Evolutionary conservation across 2,888 invertebrate species (phyloP), one percentile per base, ranked within the genome.

Genomic region (Apodemia mormo): DNA sequence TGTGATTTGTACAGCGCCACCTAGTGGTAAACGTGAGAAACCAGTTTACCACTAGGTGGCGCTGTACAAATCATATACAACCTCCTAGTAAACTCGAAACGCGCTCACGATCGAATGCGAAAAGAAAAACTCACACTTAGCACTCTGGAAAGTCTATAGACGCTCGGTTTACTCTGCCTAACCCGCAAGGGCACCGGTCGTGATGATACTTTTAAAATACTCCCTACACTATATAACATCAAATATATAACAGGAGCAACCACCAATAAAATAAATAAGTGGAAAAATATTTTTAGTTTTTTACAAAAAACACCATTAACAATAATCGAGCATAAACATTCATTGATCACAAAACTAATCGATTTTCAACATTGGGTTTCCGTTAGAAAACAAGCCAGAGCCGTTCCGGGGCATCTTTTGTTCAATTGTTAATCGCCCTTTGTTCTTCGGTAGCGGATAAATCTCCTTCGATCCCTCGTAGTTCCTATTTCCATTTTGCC

Each of bases 361-460:
- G 88, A 91, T 91, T 88, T 85, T 84, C 81, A 86, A 85, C 89
- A 90, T 88, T 85, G 87, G 85, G 86, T 87, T 88, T 88, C 90
- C 88, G 86, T 86, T 85, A 89, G 88, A 90, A 87, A 89, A 89
- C 90, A 89, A 88, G 85, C 87, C 85, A 75, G 83, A 82, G 78
- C 81, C 85, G 85, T 85, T 86, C 85, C 86, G 85, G 83, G 78
- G 83, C 85, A 83, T 84, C 92, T 89, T 88, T 92, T 90, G 92
- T 91, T 90, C 90, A 83, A 87, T 88, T 89, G 88, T 89, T 81
- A 81, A 82, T 70, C 71, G 80, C 81, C 87, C 87, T 90, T 92
- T 92, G 92, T 92, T 92, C 91, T 87, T 86, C 82, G 85, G 85
- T 87, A 86, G 86, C 86, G 86, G 87, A 88, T 90, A 91, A 92